A percentile compares a stretch with the other conserved stretches of the same genome.
Conservation (phyloP, 2,888 invertebrate genomes). For the Minunthozetes semirufus region DNA sequence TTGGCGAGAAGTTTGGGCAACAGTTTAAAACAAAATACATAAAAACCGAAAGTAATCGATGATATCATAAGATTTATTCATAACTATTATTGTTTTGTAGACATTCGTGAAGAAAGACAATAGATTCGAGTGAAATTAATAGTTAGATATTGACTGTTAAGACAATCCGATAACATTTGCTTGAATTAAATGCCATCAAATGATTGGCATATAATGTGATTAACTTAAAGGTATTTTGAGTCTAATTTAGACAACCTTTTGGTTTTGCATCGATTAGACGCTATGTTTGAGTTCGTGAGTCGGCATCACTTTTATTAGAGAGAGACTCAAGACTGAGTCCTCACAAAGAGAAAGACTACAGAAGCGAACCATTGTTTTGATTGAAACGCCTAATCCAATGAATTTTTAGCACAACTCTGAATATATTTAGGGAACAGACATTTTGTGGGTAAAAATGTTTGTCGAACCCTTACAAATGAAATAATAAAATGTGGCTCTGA, state of each 20-base stretch:
- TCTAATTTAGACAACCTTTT: not conserved
- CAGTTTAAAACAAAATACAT: not conserved
- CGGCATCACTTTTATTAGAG: too few species aligned
- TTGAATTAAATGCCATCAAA: not conserved
- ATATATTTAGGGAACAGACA: not conserved
- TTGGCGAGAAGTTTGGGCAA: not conserved
- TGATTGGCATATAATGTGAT: not conserved
- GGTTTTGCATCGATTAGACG: not conserved
- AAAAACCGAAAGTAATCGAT: not conserved
- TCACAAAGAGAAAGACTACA: not conserved
- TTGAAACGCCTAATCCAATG: not conserved
- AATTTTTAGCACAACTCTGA: not conserved
- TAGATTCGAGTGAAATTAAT: too few species aligned
- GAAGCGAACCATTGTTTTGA: slow-evolving; percentile 23
- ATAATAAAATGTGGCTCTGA: not conserved
- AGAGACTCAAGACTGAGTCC: not conserved
- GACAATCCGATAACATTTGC: not conserved
- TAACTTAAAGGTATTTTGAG: not conserved
- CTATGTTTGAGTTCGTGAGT: not conserved
- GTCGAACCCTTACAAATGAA: not conserved
- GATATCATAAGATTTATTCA: not conserved
- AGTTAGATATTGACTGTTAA: not conserved
- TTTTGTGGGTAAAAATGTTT: not conserved
- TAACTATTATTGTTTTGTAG: too few species aligned
- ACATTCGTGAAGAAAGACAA: too few species aligned